Base-by-base conservation (phyloP, 2,113 vertebrate genomes). In the Stegastes partitus region DNA sequence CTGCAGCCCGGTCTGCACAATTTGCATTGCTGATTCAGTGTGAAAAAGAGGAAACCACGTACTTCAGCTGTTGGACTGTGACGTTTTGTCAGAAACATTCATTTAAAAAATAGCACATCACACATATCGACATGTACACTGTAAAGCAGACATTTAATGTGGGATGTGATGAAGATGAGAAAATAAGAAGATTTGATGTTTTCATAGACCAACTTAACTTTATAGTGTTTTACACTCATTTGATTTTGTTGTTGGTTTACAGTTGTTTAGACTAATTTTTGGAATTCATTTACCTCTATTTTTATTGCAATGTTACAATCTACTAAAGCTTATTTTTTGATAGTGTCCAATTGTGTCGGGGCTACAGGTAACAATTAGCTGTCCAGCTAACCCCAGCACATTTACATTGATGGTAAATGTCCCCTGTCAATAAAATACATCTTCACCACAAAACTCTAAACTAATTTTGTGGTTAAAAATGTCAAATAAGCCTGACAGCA, bases 11-110 rank as follows among this genome's bases (percentile, higher is more conserved):
- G 64, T 22, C 10, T 67, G 56, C 1, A 70, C 11, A 25, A 68
- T 81, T 85, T 84, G 67, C 82, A 85, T 86, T 22, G 16, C 10
- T 77, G 23, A 57, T 58, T 53, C 26, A 70, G 61, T 71, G 68
- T 81, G 63, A 83, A 83, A 66, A 63, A 90, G 72, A 84, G 89
- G 92, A 93, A 93, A 91, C 89, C 78, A 86, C 84, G 75, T 10
- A 77, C 82, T 67, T 63, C 68, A 75, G 69, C 62, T 87, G 83
- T 63, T 72, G 37, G 18, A 69, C 77, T 75, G 64, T 47, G 61
- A 82, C 4, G 7, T 51, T 23, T 64, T 19, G 69, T 74, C 58
- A 61, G 39, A 68, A 53, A 67, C 11, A 39, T 6, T 61, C 64
- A 22, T 42, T 16, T 31, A 2, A 42, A 51, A 16, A 45, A 63